phyloP scores from a whole-genome alignment of 2,888 invertebrate species.

The Dorcus parallelipipedus region DNA sequence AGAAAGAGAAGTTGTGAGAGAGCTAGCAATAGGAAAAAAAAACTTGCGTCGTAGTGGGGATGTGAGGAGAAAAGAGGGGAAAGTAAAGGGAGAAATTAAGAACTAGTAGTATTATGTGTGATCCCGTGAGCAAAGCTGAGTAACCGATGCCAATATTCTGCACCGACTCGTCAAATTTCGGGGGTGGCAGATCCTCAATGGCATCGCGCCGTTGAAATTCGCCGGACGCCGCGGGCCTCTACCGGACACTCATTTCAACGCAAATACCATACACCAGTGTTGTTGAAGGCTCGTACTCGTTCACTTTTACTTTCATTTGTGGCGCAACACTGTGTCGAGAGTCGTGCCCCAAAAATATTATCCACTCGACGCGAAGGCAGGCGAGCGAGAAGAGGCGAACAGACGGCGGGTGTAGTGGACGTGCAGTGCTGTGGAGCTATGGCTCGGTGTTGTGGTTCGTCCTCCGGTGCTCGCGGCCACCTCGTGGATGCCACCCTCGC shows the following conservation, averaged over 20 bases:
- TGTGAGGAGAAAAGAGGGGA: constrained; percentile 48
- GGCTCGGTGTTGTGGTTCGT: constrained; percentile 41
- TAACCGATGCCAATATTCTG: constrained; percentile 30
- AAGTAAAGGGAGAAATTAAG: constrained; percentile 52
- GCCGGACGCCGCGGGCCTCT: neutral
- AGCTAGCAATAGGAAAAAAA: constrained; percentile 46
- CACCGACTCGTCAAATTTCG: constrained; percentile 17
- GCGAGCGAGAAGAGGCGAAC: constrained; percentile 19
- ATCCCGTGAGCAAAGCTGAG: constrained; percentile 42
- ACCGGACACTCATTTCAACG: neutral
- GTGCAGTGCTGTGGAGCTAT: constrained; percentile 38
- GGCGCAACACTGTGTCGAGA: constrained; percentile 48
- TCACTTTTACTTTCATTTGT: constrained; percentile 54
- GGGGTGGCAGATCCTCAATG: constrained; percentile 30
- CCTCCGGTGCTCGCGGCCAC: constrained; percentile 42
- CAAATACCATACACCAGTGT: neutral
- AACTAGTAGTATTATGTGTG: constrained; percentile 47
- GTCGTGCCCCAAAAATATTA: constrained; percentile 49
- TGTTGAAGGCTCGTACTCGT: constrained; percentile 34
- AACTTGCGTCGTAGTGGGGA: constrained; percentile 37
- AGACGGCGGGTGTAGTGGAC: constrained; percentile 19
- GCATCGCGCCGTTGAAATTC: neutral
- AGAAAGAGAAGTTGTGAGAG: constrained; percentile 46
- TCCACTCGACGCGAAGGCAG: constrained; percentile 43
- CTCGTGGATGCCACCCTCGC: constrained; percentile 39